Conservation (phyloP, 2,113 vertebrate genomes). For the Oreotrochilus melanogaster region DNA sequence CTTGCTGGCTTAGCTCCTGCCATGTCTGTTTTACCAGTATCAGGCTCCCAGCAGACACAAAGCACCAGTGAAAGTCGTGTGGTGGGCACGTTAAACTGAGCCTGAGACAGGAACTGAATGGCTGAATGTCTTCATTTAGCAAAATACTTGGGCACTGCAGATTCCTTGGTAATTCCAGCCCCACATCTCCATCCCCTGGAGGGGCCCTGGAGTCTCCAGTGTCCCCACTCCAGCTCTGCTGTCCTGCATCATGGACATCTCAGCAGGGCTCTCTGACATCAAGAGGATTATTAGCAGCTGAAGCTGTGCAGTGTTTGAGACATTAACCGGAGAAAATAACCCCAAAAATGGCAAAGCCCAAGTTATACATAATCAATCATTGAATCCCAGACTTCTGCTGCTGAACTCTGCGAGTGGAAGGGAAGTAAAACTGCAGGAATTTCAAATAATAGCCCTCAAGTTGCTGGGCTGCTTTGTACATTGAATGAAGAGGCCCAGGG, state of each 20-base stretch:
- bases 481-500: rapidly evolving
- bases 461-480: neutral
- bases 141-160: neutral
- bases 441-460: neutral
- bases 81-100: neutral
- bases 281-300: neutral
- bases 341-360: neutral
- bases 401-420: neutral
- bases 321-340: neutral
- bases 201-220: neutral
- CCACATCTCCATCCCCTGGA: rapidly evolving
- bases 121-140: rapidly evolving
- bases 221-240: neutral
- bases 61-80: rapidly evolving
- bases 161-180: neutral
- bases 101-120: rapidly evolving
- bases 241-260: neutral
- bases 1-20: neutral
- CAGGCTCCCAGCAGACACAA: neutral
- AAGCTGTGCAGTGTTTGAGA: neutral
- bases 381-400: neutral
- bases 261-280: neutral
- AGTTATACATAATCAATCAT: no score
- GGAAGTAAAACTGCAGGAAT: neutral
- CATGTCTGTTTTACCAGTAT: rapidly evolving